Conservation (phyloP, 1,140 invertebrate species). For the Polyergus mexicanus region DNA sequence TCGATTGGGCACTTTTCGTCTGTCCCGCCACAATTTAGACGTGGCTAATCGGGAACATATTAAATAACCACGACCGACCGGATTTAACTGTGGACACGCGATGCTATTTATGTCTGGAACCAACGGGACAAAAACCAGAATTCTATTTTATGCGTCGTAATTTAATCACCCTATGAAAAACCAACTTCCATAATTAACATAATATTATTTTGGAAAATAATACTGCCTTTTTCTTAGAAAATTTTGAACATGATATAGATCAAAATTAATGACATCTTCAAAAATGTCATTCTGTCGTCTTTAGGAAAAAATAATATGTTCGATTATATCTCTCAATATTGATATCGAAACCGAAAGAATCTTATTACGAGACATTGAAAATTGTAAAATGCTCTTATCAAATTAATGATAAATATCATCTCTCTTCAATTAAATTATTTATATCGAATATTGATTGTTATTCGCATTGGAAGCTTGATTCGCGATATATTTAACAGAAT, state of each 20-base stretch:
- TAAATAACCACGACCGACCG: constrained; percentile 82
- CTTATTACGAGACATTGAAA: neutral
- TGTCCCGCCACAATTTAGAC: constrained; percentile 76
- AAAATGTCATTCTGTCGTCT: too few species aligned
- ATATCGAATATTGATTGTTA: neutral
- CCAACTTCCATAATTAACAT: too few species aligned
- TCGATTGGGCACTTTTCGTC: constrained; percentile 78
- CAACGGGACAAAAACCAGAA: neutral
- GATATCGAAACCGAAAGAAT: neutral
- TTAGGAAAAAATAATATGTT: neutral
- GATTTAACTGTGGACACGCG: constrained; percentile 81
- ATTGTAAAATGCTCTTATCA: neutral
- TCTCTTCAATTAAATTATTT: neutral
- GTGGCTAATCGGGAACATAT: constrained; percentile 80
- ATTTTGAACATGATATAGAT: too few species aligned
- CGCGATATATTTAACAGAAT: too few species aligned
- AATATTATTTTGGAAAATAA: too few species aligned
- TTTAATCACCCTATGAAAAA: neutral
- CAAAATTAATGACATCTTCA: too few species aligned
- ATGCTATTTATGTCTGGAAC: constrained; percentile 77
- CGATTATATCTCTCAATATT: neutral
- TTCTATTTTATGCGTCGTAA: neutral
- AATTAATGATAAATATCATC: neutral
- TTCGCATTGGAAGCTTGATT: neutral
- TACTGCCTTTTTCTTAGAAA: too few species aligned